Base-by-base conservation (phyloP, 1,140 invertebrate genomes). In the Orchesella cincta region DNA sequence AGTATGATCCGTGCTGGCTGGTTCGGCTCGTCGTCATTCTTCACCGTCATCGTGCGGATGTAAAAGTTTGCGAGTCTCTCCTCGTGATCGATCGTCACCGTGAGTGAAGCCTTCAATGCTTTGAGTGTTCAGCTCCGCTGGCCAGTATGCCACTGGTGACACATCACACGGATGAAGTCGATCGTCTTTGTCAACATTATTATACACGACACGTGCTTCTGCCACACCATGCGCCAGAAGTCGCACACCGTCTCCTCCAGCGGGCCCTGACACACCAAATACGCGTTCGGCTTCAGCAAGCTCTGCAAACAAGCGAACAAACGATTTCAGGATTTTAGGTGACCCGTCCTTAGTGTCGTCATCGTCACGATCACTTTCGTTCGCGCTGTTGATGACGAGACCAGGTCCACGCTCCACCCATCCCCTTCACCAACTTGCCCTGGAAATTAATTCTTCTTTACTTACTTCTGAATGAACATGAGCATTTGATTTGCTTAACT, bases 381-480 rank as follows among this genome's bases (percentile, higher is more conserved):
- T 46, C 85, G 85, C 26, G 89, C 88, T 1, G 92, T 90, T 0
- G 93, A 90, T 16, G 95, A 92, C 1, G 79, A 77, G 0, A 82
- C 81, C 23, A 99, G 87, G 87, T 99, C 98, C 98, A 99, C 99
- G 0, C 98, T 98, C 29, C 98, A 98, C 54, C 98, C 98, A 97
- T 99, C 99, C 54, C 97, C 97, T 88, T 99, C 99, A 0, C 99
- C 96, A 86, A 99, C 88, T 87, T 95, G 96, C 95, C 95, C 91
- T 95, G 78, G n/a, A 88, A 80, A n/a, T n/a, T n/a, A n/a, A n/a
- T n/a, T n/a, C n/a, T n/a, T n/a, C n/a, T n/a, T n/a, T n/a, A n/a
- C n/a, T n/a, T n/a, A n/a, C n/a, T n/a, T n/a, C n/a, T n/a, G n/a
- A n/a, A n/a, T n/a, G n/a, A n/a, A n/a, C n/a, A n/a, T n/a, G n/a